Conservation (phyloP, 2,113 vertebrate species). For the Bothrops jararaca region DNA sequence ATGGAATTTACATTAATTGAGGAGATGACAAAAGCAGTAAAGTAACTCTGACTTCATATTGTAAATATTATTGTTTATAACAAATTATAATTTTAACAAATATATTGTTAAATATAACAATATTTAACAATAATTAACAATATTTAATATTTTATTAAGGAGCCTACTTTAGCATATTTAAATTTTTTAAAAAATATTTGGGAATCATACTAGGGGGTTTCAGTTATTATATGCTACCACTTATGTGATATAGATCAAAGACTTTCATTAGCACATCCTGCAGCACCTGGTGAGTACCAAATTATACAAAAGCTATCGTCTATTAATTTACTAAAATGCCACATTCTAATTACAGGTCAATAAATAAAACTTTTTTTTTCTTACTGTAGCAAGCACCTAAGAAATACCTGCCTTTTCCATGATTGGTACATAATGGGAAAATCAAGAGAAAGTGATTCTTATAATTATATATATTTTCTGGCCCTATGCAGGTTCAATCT, state of each 20-base stretch:
- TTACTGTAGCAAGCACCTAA: conserved; percentile 65
- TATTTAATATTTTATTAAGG: too few species aligned
- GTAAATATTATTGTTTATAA: neutral
- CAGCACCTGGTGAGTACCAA: conserved; percentile 49
- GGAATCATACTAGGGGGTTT: conserved; percentile 41
- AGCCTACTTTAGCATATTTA: conserved; percentile 21
- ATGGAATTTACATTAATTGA: neutral
- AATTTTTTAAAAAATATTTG: conserved; percentile 17
- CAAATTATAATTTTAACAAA: neutral
- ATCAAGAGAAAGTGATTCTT: conserved; percentile 62
- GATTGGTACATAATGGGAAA: conserved; percentile 60
- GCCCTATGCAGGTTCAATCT: conserved; percentile 51
- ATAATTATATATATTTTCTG: conserved; percentile 65
- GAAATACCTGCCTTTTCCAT: conserved; percentile 54
- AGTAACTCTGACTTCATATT: neutral
- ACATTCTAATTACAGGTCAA: conserved; percentile 67
- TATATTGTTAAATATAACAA: neutral
- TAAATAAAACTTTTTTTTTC: conserved; percentile 65
- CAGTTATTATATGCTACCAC: conserved; percentile 32
- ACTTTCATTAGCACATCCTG: conserved; percentile 33
- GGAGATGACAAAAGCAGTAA: neutral
- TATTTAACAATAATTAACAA: too few species aligned
- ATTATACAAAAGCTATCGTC: conserved; percentile 53
- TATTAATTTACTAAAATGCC: conserved; percentile 69
- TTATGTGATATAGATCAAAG: conserved; percentile 46